Base-by-base conservation (phyloP, 2,797 vertebrate genomes). In the Neoniphon sammara region DNA sequence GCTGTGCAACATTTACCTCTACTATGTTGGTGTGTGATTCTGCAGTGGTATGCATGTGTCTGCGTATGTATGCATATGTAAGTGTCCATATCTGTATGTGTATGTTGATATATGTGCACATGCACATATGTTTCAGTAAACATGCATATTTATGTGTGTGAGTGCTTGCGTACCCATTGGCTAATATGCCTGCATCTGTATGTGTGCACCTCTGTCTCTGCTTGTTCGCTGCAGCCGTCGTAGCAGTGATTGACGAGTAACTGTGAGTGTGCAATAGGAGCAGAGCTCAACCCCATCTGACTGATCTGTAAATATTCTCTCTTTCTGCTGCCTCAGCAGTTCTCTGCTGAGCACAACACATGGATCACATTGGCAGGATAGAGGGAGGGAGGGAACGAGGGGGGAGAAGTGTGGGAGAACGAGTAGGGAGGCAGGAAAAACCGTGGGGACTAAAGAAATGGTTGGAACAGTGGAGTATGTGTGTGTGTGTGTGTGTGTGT, bases 281-380 rank as follows among this genome's bases (percentile, higher is more conserved):
- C 75, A 68, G 61, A 75, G 83, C 88, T 85, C 73, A 84, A 77
- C 81, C 73, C 67, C 80, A 66, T 87, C 83, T 90, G 90, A 91
- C 88, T 90, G 91, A 93, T 93, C 91, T 91, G 93, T 95, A 94
- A 94, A 94, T 94, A 93, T 92, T 89, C 89, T 80, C 76, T 73
- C 58, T 78, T 94, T 93, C 88, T 91, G 93, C 93, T 91, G 91
- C 89, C 83, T 94, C 94, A 94, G 93, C 92, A 89, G 76, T 70
- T 88, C 80, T 84, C 65, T 50, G 69, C 80, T 57, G 47, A 82
- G 80, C 82, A 83, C 69, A 76, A 80, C 83, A 77, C 85, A 88
- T 92, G 91, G 90, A 92, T 91, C 91, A 91, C 86, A 78, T 68
- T 87, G 86, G 88, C 87, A 84, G 83, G 50, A 56, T 30, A 56